A percentile compares a stretch with the other conserved stretches of the same genome.
These are phyloP conservation scores for Actenoides hombroni DNA, from an alignment of 2,113 vertebrate species.

Conservation along the genomic window DNA sequence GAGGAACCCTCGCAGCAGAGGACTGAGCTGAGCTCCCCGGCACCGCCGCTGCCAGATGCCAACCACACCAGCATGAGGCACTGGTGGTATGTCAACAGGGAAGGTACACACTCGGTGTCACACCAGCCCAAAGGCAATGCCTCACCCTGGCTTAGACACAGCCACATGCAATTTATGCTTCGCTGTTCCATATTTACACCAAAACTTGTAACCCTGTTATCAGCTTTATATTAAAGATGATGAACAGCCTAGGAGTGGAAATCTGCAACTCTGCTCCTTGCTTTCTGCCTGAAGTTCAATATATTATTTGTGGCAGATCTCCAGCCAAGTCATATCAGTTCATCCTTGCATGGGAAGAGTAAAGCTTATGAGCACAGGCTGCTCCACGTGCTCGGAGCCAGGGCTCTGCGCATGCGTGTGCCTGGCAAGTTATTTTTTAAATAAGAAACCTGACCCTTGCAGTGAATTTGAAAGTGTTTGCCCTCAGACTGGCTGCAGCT, in stretches of 20 bases:
- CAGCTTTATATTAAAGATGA: fast-evolving
- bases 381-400: background rate
- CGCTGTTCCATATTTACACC: background rate
- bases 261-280: fast-evolving
- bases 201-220: background rate
- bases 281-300: background rate
- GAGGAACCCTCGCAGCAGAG: fast-evolving
- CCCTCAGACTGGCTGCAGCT: background rate
- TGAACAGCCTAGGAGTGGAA: background rate
- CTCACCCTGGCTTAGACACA: background rate
- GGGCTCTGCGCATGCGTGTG: fast-evolving
- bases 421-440: background rate
- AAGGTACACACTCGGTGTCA: background rate
- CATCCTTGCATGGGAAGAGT: background rate
- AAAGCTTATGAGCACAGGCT: background rate
- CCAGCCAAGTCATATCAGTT: background rate
- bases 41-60: fast-evolving
- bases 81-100: background rate
- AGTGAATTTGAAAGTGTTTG: background rate
- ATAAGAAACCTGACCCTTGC: background rate
- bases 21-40: background rate
- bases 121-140: background rate
- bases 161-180: background rate
- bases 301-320: background rate
- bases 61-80: fast-evolving